Conservation (phyloP, 1,140 invertebrate genomes). For the Eriocheir sinensis region DNA sequence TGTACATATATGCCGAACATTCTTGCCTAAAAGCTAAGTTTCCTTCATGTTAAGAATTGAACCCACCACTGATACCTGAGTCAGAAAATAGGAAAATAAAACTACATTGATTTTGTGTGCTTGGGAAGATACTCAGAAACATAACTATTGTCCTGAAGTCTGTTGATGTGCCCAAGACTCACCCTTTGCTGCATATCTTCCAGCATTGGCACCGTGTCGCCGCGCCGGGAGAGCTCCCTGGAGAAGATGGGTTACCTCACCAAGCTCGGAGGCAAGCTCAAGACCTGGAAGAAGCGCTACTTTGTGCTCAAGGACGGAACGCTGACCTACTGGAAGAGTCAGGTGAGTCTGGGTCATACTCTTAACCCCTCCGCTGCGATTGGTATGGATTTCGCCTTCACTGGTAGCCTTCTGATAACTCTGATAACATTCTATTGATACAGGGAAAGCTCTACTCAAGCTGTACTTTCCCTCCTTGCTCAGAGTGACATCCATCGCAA, state of each 20-base stretch:
- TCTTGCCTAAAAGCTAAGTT: no score
- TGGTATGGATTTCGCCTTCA: background rate
- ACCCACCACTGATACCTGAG: no score
- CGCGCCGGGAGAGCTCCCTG: conserved; percentile 85
- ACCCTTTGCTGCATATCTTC: background rate
- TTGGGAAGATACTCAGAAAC: no score
- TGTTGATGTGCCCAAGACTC: no score
- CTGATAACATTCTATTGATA: no score
- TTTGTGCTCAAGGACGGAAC: conserved; percentile 96
- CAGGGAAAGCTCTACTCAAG: no score
- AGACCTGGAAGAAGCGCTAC: conserved; percentile 97
- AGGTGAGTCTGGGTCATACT: conserved; percentile 81
- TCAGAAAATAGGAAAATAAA: no score
- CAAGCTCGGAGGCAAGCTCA: conserved; percentile 96
- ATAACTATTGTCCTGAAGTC: no score
- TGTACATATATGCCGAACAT: no score
- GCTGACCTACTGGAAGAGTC: conserved; percentile 95
- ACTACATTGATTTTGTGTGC: no score
- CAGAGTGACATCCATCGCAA: conserved; percentile 93
- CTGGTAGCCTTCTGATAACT: background rate
- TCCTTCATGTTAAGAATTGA: no score
- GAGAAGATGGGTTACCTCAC: conserved; percentile 96
- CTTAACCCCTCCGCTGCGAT: background rate
- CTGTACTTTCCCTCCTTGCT: background rate
- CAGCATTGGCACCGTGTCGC: conserved; percentile 78